Evolutionary conservation across 2,888 invertebrate genomes (phyloP).

Genomic region (Tipula confusa): DNA sequence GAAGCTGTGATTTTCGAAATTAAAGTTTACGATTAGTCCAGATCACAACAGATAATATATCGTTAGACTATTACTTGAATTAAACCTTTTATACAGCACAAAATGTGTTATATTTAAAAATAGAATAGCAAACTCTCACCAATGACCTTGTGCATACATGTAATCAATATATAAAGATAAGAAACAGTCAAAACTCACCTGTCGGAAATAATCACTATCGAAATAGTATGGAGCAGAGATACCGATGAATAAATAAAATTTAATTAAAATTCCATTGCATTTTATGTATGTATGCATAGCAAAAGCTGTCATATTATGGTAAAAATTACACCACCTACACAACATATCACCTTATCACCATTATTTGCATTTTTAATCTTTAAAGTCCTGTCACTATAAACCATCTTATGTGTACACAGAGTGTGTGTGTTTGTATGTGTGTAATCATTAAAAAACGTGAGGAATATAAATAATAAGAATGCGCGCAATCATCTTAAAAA

Average conservation of each 20-base stretch:
- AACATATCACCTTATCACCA: not conserved
- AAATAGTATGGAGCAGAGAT: not conserved
- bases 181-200: not conserved
- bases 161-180: not conserved
- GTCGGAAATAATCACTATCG: not conserved
- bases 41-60: too few species aligned
- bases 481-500: not conserved
- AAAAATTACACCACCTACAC: not conserved
- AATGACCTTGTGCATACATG: not conserved
- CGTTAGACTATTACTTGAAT: too few species aligned
- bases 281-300: not conserved
- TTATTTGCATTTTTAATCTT: constrained; percentile 5
- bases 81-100: too few species aligned
- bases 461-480: not conserved
- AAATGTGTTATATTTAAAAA: not conserved
- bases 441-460: not conserved
- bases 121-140: not conserved
- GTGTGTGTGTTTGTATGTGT: not conserved
- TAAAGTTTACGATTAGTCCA: too few species aligned
- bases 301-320: not conserved
- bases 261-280: not conserved
- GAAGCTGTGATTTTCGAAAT: too few species aligned
- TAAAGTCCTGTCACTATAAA: not conserved
- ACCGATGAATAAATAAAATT: not conserved
- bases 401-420: not conserved